phyloP scores from a whole-genome alignment of 2,797 vertebrate species.

The Hydrolagus colliei region DNA sequence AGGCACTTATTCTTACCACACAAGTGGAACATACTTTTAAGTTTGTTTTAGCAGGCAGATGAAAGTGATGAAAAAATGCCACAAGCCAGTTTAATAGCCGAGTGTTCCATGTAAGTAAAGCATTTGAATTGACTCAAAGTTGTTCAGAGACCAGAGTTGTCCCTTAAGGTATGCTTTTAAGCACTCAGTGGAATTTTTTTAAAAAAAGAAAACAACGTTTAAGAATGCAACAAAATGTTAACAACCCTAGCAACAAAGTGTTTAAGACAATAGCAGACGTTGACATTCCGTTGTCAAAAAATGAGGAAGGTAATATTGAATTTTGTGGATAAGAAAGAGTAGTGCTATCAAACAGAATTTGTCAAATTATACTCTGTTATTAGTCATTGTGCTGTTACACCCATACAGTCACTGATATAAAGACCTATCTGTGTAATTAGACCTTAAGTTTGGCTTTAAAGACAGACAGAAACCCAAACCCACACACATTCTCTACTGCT shows the following conservation, averaged over 20 bases:
- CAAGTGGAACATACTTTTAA: too few relatives aligned
- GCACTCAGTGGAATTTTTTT: not conserved
- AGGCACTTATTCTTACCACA: not conserved
- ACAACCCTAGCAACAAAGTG: not conserved
- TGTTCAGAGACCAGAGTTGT: not conserved
- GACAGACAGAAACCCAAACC: not conserved
- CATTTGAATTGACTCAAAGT: not conserved
- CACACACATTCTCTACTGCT: not conserved
- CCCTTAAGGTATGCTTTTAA: not conserved
- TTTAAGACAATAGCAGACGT: not conserved
- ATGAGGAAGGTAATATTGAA: not conserved
- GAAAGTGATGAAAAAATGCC: too few relatives aligned
- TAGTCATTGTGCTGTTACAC: not conserved
- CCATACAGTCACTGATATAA: not conserved
- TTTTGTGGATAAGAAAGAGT: not conserved
- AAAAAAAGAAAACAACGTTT: not conserved
- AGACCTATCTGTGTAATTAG: slow-evolving; percentile 8
- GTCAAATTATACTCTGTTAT: slow-evolving; percentile 23
- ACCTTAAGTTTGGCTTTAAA: slow-evolving; percentile 14
- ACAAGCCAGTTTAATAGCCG: too few relatives aligned
- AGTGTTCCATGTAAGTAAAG: too few relatives aligned
- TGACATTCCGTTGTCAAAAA: not conserved
- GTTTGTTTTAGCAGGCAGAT: too few relatives aligned
- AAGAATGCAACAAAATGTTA: not conserved
- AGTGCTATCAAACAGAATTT: not conserved